Base-by-base conservation (phyloP, 2,797 vertebrate genomes). In the Coregonus ussuriensis region DNA sequence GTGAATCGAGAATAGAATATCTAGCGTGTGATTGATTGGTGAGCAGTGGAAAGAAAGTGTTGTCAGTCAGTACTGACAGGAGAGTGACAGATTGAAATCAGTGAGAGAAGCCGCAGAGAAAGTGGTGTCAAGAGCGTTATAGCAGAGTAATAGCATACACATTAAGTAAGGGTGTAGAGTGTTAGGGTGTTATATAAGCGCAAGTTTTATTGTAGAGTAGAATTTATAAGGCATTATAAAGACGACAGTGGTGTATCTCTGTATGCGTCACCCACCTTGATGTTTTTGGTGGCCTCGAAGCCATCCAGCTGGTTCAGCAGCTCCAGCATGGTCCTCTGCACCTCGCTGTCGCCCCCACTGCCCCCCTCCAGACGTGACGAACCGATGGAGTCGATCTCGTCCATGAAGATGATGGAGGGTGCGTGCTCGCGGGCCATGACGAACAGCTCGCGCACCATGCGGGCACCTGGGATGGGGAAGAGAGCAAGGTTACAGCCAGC, bases 401-500 rank as follows among this genome's bases (percentile, higher is more conserved):
- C 98, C 98, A 99, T 99, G 94, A 99, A 99, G 90, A 99, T 99
- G 90, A 99, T 99, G 76, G 98, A 99, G 0, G 98, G 98, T 0
- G 98, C 97, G 0, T 99, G 98, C 33, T 99, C 98, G 76, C 98
- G 93, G 0, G 98, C 98, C 98, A 99, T 99, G 75, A 99, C 98
- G 0, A 99, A 99, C 66, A 99, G 93, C 89, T 99, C 98, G 0
- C 98, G 95, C 88, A 99, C 98, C 98, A 99, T 99, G 37, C 98
- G 96, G 18, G 98, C 98, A 0, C 98, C 98, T 99, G 85, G 0
- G 3, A 1, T 0, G 31, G 21, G 51, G 21, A n/a, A 53, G n/a
- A 25, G 59, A 62, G n/a, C 56, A 62, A n/a, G 56, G 56, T n/a
- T 21, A 7, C 56, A 21, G 56, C 18, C 4, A 9, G n/a, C 35